Conservation (phyloP, 2,113 vertebrate genomes). For the Nothobranchius furzeri region DNA sequence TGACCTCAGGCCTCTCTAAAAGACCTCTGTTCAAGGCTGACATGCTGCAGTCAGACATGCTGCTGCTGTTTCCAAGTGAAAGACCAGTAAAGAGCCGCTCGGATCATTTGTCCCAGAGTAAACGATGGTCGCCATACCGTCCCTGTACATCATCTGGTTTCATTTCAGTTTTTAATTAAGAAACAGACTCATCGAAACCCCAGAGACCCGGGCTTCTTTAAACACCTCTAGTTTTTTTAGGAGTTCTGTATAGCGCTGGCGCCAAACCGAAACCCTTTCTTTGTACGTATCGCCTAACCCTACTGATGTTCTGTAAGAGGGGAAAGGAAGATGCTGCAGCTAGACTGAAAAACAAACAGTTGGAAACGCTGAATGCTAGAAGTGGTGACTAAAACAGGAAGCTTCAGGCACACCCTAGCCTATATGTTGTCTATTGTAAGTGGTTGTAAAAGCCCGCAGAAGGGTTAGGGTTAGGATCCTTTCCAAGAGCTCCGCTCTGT, state of each 20-base stretch:
- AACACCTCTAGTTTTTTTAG: slow-evolving; percentile 23
- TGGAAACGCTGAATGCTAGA: slow-evolving; percentile 13
- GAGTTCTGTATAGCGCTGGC: background rate
- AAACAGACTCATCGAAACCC: slow-evolving; percentile 17
- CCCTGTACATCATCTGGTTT: slow-evolving; percentile 1
- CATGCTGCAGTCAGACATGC: slow-evolving; percentile 16
- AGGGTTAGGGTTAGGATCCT: slow-evolving; percentile 13
- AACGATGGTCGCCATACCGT: background rate
- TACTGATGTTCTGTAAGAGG: background rate
- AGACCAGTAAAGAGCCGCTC: background rate
- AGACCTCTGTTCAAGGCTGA: slow-evolving; percentile 63
- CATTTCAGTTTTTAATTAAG: slow-evolving; percentile 33
- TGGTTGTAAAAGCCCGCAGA: background rate
- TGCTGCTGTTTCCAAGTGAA: too few relatives aligned
- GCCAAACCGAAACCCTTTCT: background rate
- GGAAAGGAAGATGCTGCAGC: background rate
- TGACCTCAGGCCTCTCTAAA: slow-evolving; percentile 33
- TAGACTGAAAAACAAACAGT: slow-evolving; percentile 18
- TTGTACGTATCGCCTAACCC: background rate
- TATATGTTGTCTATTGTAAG: slow-evolving; percentile 18
- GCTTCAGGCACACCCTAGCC: slow-evolving; percentile 33
- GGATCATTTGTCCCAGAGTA: background rate
- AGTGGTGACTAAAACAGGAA: slow-evolving; percentile 56
- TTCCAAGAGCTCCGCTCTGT: slow-evolving; percentile 14
- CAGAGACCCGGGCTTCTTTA: slow-evolving; percentile 25